Evolutionary conservation across 1,140 invertebrate species (phyloP).

Genomic region (Lordiphosa clarofinis): DNA sequence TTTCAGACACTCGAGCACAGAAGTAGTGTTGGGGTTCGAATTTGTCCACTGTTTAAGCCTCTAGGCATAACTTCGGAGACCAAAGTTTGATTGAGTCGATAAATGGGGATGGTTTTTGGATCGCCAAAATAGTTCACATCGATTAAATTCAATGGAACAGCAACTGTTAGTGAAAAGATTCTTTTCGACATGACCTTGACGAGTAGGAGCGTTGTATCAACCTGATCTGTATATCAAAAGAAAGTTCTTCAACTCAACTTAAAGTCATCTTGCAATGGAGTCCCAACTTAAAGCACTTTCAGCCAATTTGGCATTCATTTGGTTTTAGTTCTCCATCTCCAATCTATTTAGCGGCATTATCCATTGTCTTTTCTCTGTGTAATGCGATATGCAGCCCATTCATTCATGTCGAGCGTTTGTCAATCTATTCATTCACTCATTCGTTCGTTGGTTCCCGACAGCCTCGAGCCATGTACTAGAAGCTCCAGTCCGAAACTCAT

Average conservation of each 20-base stretch:
- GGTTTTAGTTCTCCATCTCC: not conserved
- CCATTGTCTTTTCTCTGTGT: conserved; percentile 61
- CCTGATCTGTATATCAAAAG: no score
- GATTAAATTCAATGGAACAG: no score
- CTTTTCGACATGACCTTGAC: no score
- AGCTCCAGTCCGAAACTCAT: conserved; percentile 54
- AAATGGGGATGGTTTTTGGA: no score
- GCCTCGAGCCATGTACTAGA: conserved; percentile 26
- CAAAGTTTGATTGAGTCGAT: no score
- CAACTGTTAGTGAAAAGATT: no score
- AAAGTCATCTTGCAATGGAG: not conserved
- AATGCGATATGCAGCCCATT: conserved; percentile 58
- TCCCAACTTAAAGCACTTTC: conserved; percentile 7
- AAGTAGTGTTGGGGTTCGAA: no score
- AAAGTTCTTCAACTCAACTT: not conserved
- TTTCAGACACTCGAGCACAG: no score
- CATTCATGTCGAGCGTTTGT: conserved; percentile 36
- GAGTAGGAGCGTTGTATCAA: no score
- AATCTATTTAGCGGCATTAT: conserved; percentile 26
- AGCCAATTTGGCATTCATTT: conserved; percentile 35
- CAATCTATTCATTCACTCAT: conserved; percentile 40
- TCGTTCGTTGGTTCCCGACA: conserved; percentile 27
- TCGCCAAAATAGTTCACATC: no score
- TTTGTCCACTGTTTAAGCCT: no score
- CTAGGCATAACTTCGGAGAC: no score